Percentiles rank a stretch among this genome's conserved stretches.
Evolutionary conservation across 1,140 invertebrate species (phyloP).

Genomic region (Lepidurus apus): DNA sequence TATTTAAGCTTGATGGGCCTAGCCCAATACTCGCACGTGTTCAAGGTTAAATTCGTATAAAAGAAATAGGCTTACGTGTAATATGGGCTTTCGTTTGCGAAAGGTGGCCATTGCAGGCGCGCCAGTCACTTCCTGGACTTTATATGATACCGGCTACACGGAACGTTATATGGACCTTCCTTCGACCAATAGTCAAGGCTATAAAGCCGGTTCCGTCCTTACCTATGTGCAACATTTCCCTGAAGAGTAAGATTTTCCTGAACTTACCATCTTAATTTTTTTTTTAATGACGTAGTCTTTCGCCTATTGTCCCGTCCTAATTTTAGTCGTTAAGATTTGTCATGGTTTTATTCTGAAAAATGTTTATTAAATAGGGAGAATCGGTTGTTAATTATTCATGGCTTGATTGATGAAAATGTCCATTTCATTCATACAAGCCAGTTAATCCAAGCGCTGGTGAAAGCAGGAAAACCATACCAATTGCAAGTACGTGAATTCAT

Average conservation of each 20-base stretch:
- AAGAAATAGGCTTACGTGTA: neutral
- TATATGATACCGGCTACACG: constrained; percentile 95
- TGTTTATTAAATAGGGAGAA: constrained; percentile 63
- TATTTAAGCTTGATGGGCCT: constrained; percentile 81
- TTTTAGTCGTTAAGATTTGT: constrained; percentile 12
- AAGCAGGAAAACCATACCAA: constrained; percentile 86
- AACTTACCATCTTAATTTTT: constrained; percentile 37
- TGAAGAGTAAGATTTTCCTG: constrained; percentile 62
- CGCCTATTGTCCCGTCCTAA: too few species aligned
- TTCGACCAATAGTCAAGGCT: constrained; percentile 68
- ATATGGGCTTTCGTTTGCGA: neutral
- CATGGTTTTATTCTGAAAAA: constrained; percentile 38
- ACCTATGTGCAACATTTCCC: constrained; percentile 79
- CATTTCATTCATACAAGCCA: constrained; percentile 94
- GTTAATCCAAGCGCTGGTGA: constrained; percentile 80
- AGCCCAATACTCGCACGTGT: constrained; percentile 72
- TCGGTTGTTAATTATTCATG: constrained; percentile 92
- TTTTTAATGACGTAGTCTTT: too few species aligned
- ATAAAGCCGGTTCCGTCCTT: constrained; percentile 69
- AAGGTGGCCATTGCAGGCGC: constrained; percentile 86
- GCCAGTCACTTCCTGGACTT: constrained; percentile 91
- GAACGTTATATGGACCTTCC: constrained; percentile 96
- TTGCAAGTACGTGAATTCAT: constrained; percentile 57
- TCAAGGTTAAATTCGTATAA: constrained; percentile 55
- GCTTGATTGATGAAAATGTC: constrained; percentile 98